Evolutionary conservation across 2,888 invertebrate species (phyloP).

Genomic region (Agriopis marginaria): DNA sequence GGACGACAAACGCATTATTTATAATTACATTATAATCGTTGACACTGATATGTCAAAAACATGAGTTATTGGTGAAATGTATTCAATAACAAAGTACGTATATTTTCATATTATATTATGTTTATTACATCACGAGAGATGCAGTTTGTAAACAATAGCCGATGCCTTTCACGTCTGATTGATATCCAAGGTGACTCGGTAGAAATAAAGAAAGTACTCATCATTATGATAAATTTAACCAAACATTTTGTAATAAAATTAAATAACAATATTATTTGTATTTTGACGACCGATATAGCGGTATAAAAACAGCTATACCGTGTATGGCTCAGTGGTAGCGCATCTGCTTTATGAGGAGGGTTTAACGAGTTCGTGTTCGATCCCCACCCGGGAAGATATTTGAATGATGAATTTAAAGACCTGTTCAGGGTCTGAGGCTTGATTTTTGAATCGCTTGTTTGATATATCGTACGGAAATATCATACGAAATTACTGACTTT

Average conservation of each 20-base stretch:
- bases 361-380: no score
- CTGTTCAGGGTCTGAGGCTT: no score
- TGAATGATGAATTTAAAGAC: no score
- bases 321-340: no score
- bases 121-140: constrained; percentile 49
- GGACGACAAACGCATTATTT: constrained; percentile 32
- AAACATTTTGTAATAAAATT: constrained; percentile 16
- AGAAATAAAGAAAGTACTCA: constrained; percentile 54
- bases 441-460: no score
- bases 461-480: no score
- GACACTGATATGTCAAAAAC: constrained; percentile 31
- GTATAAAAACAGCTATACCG: no score
- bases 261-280: neutral
- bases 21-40: constrained; percentile 26
- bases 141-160: constrained; percentile 51
- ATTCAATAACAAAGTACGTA: constrained; percentile 29
- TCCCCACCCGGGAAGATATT: no score
- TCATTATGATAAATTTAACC: constrained; percentile 51
- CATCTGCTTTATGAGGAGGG: no score
- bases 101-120: constrained; percentile 4
- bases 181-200: constrained; percentile 59
- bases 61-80: constrained; percentile 30
- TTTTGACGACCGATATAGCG: no score
- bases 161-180: constrained; percentile 55
- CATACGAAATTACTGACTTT: no score